Conservation (phyloP, 23 tunicate genomes). For the Botrylloides violaceus region DNA sequence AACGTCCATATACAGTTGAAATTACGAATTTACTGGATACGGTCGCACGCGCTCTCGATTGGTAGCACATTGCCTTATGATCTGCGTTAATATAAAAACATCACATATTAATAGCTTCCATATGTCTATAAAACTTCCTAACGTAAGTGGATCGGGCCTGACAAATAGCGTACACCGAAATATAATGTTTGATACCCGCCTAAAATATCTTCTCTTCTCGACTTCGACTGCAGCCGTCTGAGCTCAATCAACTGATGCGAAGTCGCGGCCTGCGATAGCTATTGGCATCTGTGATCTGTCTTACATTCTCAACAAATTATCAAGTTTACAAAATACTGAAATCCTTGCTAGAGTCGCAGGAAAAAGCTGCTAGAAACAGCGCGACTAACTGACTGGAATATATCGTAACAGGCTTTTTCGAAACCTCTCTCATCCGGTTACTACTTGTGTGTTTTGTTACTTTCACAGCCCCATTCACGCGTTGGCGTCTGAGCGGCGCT, state of each 20-base stretch:
- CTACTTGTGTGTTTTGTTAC: conserved; percentile 2
- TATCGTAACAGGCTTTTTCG: neutral
- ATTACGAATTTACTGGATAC: neutral
- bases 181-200: no score
- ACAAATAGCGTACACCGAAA: no score
- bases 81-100: no score
- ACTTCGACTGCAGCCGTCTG: no score
- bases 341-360: neutral
- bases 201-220: no score
- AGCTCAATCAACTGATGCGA: no score
- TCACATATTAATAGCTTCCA: no score
- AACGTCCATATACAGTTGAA: neutral
- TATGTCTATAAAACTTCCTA: no score
- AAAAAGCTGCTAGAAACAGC: neutral
- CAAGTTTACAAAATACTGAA: neutral
- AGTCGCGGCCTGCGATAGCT: no score
- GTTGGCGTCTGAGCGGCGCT: conserved; percentile 4
- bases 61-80: neutral
- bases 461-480: neutral
- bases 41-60: neutral
- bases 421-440: neutral
- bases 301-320: neutral
- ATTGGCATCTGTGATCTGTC: neutral
- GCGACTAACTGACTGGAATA: neutral
- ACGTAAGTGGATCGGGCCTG: no score